Base-by-base conservation (phyloP, 2,797 vertebrate species). In the Rhynchonycteris naso region DNA sequence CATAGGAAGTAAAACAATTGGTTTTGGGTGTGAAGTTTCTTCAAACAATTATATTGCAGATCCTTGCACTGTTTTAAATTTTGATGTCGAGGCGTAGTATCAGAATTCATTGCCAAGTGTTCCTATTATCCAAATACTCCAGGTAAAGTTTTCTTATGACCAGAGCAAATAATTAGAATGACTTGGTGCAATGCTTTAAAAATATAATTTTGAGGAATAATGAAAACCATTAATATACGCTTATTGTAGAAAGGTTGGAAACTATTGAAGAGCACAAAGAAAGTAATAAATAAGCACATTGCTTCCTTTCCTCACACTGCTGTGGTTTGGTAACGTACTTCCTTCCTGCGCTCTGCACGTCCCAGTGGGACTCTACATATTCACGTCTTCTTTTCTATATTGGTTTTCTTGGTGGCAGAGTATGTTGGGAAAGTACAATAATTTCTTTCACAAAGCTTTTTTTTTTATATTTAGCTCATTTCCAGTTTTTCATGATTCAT, bases 141-240 rank as follows among this genome's bases (percentile, higher is more conserved):
- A 47, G 19, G 33, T 56, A 30, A 92, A 82, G 16, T 28, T 66
- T 65, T 28, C 58, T 58, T 9, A 65, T 78, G 35, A 4, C 7
- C 65, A 80, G 11, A 83, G 50, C 30, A 76, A 90, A 79, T 72
- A 75, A 94, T 80, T 74, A 75, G 71, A 92, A 59, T 58, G 79
- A 79, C n/a, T 91, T 43, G 0, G 9, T 47, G 8, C 33, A 58
- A 78, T 78, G 28, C 38, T 81, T 91, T 68, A 38, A 85, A 80
- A 82, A 87, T 7, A 56, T 56, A 19, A 18, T 59, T 81, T 90
- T 52, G 71, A 92, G 59, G 74, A 88, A 75, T 52, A 47, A 38
- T 88, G n/a, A 75, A 66, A 84, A 56, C 14, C 1, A 0, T 56
- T 63, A 85, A 35, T 56, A 35, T 7, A 30, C 15, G 38, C 5